These are phyloP conservation scores for Linnaemya vulpina DNA, from an alignment of 2,888 invertebrate genomes.

Conservation along the genomic window DNA sequence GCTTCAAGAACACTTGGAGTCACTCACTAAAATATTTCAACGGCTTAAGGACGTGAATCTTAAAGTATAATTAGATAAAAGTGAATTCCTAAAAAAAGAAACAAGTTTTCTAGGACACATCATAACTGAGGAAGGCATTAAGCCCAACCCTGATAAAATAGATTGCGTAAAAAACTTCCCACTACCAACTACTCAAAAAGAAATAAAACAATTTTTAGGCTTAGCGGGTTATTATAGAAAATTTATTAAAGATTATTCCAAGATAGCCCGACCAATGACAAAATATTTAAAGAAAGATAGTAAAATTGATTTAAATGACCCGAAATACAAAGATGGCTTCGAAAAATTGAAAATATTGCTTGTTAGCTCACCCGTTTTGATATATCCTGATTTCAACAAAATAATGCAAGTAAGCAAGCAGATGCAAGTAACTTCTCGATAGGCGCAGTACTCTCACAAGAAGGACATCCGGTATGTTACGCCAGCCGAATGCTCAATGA, in stretches of 20 bases:
- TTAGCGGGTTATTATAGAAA: slow-evolving; percentile 73
- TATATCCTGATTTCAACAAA: too few species aligned
- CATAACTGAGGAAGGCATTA: too few species aligned
- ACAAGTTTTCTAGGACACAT: too few species aligned
- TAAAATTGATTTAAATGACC: slow-evolving; percentile 49
- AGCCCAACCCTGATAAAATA: slow-evolving; percentile 78
- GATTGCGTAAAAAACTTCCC: slow-evolving; percentile 61
- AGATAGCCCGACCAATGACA: slow-evolving; percentile 70
- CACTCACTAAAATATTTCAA: slow-evolving; percentile 54
- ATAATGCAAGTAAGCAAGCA: too few species aligned
- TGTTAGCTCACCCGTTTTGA: too few species aligned
- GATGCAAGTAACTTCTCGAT: too few species aligned
- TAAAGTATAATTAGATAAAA: slow-evolving; percentile 46
- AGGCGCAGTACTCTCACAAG: slow-evolving; percentile 72
- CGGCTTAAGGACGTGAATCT: slow-evolving; percentile 67
- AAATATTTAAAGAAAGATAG: slow-evolving; percentile 65
- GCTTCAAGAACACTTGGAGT: slow-evolving; percentile 39
- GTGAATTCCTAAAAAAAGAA: slow-evolving; percentile 52
- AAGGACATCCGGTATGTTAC: too few species aligned
- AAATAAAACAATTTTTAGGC: slow-evolving; percentile 75
- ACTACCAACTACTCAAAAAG: slow-evolving; percentile 74
- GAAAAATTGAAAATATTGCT: slow-evolving; percentile 50
- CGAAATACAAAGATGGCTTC: slow-evolving; percentile 51
- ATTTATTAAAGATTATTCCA: slow-evolving; percentile 72
- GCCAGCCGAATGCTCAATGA: slow-evolving; percentile 5